phyloP scores from a whole-genome alignment of 2,113 vertebrate species.

The Platichthys flesus region DNA sequence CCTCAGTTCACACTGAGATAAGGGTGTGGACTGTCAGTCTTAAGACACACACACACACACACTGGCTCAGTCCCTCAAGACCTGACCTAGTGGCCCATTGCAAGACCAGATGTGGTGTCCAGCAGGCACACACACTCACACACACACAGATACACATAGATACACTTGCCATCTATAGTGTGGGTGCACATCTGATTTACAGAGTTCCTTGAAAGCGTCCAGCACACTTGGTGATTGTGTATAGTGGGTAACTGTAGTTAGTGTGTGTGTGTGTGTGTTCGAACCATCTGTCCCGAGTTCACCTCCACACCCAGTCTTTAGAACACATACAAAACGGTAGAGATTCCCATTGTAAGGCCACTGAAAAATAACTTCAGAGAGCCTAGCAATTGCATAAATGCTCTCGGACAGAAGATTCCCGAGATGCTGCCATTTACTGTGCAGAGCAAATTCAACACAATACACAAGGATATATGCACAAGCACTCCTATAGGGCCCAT shows the following conservation, averaged over 20 bases:
- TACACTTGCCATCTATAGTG: slow-evolving; percentile 7
- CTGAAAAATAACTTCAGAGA: not conserved
- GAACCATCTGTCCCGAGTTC: slow-evolving; percentile 60
- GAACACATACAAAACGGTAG: slow-evolving; percentile 37
- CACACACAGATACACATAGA: not conserved
- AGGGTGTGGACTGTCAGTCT: slow-evolving; percentile 63
- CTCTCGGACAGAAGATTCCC: not conserved
- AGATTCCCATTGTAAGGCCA: not conserved
- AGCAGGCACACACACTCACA: not conserved
- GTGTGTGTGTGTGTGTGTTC: slow-evolving; percentile 32
- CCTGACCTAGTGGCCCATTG: slow-evolving; percentile 56
- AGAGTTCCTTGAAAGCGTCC: slow-evolving; percentile 36
- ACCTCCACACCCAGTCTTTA: slow-evolving; percentile 59
- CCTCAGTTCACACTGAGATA: slow-evolving; percentile 74
- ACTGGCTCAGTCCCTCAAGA: slow-evolving; percentile 41
- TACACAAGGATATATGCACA: not conserved
- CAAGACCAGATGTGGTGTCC: slow-evolving; percentile 70
- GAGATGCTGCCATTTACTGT: slow-evolving; percentile 13
- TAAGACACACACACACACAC: slow-evolving; percentile 9
- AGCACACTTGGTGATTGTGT: slow-evolving; percentile 28
- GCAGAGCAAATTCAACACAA: slow-evolving; percentile 25
- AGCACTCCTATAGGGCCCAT: not conserved
- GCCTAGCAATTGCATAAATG: slow-evolving; percentile 8
- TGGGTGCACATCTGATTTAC: slow-evolving; percentile 43
- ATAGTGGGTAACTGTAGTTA: not conserved